phyloP scores from a whole-genome alignment of 1,140 invertebrate species.

The Drosophila takahashii region DNA sequence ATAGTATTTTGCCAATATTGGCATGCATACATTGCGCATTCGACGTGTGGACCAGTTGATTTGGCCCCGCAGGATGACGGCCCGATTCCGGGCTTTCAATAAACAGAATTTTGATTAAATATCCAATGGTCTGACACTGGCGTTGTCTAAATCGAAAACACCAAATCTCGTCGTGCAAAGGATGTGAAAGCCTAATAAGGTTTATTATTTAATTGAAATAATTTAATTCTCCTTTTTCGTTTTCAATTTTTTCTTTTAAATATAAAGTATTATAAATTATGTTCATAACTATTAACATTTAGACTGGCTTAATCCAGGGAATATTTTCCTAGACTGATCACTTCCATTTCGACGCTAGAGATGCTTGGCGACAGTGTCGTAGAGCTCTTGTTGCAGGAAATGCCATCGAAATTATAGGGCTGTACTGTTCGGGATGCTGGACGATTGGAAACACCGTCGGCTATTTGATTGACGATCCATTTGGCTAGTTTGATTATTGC shows the following conservation, averaged over 20 bases:
- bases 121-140: not conserved
- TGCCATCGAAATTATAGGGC: conserved; percentile 58
- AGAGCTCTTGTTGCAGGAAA: not conserved
- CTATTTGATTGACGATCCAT: conserved; percentile 86
- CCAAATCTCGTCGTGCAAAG: not conserved
- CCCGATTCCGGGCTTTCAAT: not conserved
- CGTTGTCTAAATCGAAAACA: not conserved
- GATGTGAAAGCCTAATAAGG: too few relatives aligned
- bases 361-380: not conserved
- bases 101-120: conserved; percentile 3
- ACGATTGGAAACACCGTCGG: conserved; percentile 69
- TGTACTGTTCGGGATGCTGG: conserved; percentile 73
- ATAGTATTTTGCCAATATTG: conserved; percentile 35
- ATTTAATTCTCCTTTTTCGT: too few relatives aligned
- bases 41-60: conserved; percentile 24
- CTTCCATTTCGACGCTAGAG: not conserved
- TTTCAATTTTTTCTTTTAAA: not conserved
- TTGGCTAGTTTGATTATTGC: conserved; percentile 92
- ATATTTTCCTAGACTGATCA: not conserved
- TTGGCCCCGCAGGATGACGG: not conserved
- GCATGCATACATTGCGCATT: conserved; percentile 43
- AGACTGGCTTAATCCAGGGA: not conserved
- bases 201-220: too few relatives aligned
- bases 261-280: not conserved
- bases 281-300: not conserved